Evolutionary conservation across 2,113 vertebrate genomes (phyloP), one percentile per base, ranked within the genome.

Genomic region (Accipiter virgatus): DNA sequence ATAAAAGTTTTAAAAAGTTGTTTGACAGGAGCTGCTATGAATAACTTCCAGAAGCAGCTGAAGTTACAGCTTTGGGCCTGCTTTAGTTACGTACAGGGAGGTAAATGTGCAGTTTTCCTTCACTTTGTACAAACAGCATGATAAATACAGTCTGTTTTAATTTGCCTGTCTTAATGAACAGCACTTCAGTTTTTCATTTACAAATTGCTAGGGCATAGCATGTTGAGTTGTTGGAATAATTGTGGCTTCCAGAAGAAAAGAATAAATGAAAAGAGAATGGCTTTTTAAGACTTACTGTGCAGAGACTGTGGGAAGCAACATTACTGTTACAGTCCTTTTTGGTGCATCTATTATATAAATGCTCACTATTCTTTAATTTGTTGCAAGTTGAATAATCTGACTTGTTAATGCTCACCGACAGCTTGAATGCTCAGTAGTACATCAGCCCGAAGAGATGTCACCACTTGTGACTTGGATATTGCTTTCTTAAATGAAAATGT

Each of bases 81-180:
- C 55, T 78, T 1, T 50, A 20, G 47, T 21, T 67, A 12, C 14
- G 7, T 7, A 66, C 17, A 13, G 66, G 26, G 43, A 61, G 68
- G 61, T 79, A 86, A 95, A 91, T 20, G 36, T 8, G 26, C n/a
- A 47, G 38, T 56, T 90, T 65, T 21, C 81, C 79, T 81, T 77
- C 17, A 2, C 38, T 77, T 92, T 77, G 40, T 78, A 19, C 86
- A 92, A 96, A 55, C 32, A 77, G 77, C 47, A 2, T 83, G 90
- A 59, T 96, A 93, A 95, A 89, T 56, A 75, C 12, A 90, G 45
- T 58, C 94, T 93, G 74, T 58, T 96, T 91, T 95, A 95, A 95
- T 97, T 97, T 96, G 55, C 91, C 77, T 85, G 43, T 42, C 80
- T 67, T 95, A 77, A 93, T 43, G 90, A 96, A 45, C 5, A 0